These are phyloP conservation scores for Megaceryle maxima DNA, from an alignment of 2,113 vertebrate species.

Conservation along the genomic window DNA sequence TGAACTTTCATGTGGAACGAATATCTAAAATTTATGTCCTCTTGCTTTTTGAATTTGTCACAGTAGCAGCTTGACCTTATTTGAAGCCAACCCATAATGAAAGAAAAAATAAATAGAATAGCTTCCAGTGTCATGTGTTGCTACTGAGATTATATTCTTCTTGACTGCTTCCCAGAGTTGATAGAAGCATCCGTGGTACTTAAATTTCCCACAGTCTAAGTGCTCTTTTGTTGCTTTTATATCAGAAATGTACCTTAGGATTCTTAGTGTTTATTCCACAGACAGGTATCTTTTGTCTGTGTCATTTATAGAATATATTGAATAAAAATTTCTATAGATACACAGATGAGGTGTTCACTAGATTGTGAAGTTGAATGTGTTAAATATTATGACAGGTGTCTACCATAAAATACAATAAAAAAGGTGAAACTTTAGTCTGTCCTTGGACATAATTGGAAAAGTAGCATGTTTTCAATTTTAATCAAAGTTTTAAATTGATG, in stretches of 20 bases:
- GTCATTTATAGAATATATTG: neutral
- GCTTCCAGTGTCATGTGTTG: neutral
- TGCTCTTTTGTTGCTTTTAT: neutral
- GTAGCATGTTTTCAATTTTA: neutral
- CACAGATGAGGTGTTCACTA: neutral
- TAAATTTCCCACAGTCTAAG: neutral
- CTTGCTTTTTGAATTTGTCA: neutral
- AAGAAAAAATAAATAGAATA: neutral
- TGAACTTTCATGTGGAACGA: neutral
- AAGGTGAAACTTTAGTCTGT: neutral
- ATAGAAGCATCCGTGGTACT: neutral
- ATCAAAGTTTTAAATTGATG: neutral
- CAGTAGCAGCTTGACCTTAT: neutral
- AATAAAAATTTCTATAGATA: neutral
- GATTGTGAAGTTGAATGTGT: neutral
- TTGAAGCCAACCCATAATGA: neutral
- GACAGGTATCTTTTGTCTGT: neutral
- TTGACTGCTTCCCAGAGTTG: neutral
- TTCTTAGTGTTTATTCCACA: neutral
- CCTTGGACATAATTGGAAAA: neutral
- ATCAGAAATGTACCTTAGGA: neutral
- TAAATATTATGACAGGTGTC: neutral
- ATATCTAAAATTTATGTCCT: neutral
- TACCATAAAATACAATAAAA: neutral
- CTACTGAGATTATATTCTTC: neutral